Percentiles rank a stretch among this genome's conserved stretches.
Evolutionary conservation across 2,113 vertebrate species (phyloP).

Genomic region (Argyrosomus japonicus): DNA sequence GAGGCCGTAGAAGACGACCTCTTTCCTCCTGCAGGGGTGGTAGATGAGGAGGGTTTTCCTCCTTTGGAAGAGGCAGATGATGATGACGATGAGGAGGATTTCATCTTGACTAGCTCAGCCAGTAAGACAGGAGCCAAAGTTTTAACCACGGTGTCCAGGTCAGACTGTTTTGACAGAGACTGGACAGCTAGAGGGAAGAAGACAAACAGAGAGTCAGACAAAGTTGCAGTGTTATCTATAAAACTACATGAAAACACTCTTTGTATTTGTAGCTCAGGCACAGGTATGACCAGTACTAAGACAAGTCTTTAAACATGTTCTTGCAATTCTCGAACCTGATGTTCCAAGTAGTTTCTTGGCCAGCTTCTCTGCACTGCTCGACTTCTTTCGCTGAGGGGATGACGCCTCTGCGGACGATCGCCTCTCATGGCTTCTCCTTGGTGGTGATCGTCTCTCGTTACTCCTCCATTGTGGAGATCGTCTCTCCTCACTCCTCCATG

Average conservation of each 20-base stretch:
- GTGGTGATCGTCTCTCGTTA: not conserved
- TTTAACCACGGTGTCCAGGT: conserved; percentile 72
- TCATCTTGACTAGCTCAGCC: conserved; percentile 74
- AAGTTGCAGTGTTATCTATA: not conserved
- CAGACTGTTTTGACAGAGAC: conserved; percentile 52
- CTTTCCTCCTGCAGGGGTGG: not conserved
- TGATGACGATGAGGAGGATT: conserved; percentile 16
- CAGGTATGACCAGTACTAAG: not conserved
- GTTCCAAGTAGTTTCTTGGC: conserved; percentile 63
- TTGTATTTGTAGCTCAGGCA: too few relatives aligned
- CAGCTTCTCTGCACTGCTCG: conserved; percentile 33
- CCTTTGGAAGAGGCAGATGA: not conserved
- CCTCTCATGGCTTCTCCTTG: not conserved
- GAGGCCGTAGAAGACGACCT: not conserved
- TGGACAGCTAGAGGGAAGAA: conserved; percentile 53
- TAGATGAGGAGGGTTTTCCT: not conserved
- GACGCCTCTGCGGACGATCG: not conserved
- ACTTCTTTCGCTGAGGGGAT: not conserved
- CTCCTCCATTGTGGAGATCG: not conserved
- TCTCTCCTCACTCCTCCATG: not conserved
- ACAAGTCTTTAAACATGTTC: not conserved
- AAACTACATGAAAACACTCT: too few relatives aligned
- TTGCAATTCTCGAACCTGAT: conserved; percentile 57
- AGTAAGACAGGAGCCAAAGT: conserved; percentile 71
- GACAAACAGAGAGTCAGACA: not conserved